phyloP scores from a whole-genome alignment of 2,888 invertebrate species.

The Monoplex corrugatus region DNA sequence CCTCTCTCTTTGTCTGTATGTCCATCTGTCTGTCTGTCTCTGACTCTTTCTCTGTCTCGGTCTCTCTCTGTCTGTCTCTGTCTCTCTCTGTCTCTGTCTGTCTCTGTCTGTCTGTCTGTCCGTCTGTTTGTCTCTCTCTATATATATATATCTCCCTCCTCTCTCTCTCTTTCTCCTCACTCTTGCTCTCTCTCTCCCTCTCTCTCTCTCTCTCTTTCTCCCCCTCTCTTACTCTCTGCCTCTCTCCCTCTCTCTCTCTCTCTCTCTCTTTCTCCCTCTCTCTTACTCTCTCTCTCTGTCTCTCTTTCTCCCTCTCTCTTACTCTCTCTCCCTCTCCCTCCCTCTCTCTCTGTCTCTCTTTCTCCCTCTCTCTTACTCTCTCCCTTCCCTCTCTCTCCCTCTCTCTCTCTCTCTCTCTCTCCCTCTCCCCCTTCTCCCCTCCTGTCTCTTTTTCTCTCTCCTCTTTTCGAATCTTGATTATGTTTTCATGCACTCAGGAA shows the following conservation, averaged over 20 bases:
- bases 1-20: neutral
- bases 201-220: too few species aligned
- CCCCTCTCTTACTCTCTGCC: neutral
- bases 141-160: too few species aligned
- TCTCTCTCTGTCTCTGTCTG: neutral
- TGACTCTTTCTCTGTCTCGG: neutral
- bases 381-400: neutral
- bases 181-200: too few species aligned
- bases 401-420: neutral
- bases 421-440: neutral
- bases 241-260: neutral
- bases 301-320: too few species aligned
- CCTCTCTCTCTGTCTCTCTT: too few species aligned
- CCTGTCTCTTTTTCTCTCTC: neutral
- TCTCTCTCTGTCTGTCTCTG: neutral
- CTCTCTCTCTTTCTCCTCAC: too few species aligned
- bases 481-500: too few species aligned
- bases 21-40: neutral
- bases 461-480: too few species aligned
- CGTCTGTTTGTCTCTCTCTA: neutral
- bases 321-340: too few species aligned
- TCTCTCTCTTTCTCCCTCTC: too few species aligned
- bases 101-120: neutral
- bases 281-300: too few species aligned
- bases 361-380: too few species aligned